Evolutionary conservation across 2,888 invertebrate genomes (phyloP).

Genomic region (Epistrophella euchroma): DNA sequence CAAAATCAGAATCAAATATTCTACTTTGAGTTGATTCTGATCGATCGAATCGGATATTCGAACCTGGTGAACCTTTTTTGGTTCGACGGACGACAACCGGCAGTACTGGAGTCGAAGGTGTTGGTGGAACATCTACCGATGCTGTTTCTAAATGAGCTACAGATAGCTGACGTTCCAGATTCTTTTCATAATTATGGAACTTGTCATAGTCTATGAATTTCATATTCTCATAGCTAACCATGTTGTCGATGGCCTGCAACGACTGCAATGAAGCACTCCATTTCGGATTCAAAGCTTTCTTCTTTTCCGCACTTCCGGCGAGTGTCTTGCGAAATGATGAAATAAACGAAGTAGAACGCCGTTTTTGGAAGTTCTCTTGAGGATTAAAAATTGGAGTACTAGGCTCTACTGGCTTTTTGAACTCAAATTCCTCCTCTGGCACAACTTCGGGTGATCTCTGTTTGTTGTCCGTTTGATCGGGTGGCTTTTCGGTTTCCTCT

Average conservation of each 20-base stretch:
- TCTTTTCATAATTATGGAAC: slow-evolving; percentile 84
- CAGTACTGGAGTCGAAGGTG: slow-evolving; percentile 62
- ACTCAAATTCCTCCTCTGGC: slow-evolving; percentile 44
- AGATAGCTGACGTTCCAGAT: slow-evolving; percentile 81
- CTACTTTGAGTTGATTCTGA: slow-evolving; percentile 55
- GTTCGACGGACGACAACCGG: slow-evolving; percentile 55
- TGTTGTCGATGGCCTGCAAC: slow-evolving; percentile 85
- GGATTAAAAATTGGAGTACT: slow-evolving; percentile 77
- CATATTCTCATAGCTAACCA: slow-evolving; percentile 86
- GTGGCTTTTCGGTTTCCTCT: slow-evolving; percentile 81
- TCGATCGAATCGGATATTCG: slow-evolving; percentile 76
- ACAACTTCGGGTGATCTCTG: slow-evolving; percentile 58
- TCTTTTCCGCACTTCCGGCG: slow-evolving; percentile 80
- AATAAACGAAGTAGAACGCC: slow-evolving; percentile 81
- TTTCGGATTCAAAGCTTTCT: slow-evolving; percentile 82
- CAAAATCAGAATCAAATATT: slow-evolving; percentile 80
- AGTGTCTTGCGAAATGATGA: slow-evolving; percentile 81
- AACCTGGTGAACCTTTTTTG: slow-evolving; percentile 37
- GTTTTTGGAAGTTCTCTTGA: slow-evolving; percentile 81
- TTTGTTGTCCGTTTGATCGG: slow-evolving; percentile 79
- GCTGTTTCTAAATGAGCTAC: slow-evolving; percentile 79
- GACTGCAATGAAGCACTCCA: slow-evolving; percentile 86
- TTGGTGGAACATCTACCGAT: slow-evolving; percentile 52
- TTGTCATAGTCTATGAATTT: slow-evolving; percentile 86
- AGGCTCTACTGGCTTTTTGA: slow-evolving; percentile 73